Evolutionary conservation across 1,140 invertebrate genomes (phyloP), one percentile per base, ranked within the genome.

Genomic region (Trinorchestia longiramus): DNA sequence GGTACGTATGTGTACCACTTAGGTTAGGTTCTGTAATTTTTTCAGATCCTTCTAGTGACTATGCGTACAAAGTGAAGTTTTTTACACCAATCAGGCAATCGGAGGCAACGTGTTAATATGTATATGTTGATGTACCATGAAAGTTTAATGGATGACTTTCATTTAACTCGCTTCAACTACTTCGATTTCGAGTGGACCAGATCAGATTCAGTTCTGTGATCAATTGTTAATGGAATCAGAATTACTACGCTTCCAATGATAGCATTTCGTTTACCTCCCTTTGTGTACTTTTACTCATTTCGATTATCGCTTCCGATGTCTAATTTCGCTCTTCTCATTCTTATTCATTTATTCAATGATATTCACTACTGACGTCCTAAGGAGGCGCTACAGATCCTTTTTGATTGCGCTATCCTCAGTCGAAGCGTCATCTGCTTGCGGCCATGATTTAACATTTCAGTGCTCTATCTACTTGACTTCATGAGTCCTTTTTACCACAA

Each of bases 331-430:
- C 44, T 47, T 47, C 92, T 94, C 92, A 94, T 94, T 94, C 44
- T 43, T 94, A 94, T 94, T 94, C 92, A 94, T 94, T 94, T 94
- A 94, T 94, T 6, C 44, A 94, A 94, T 94, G 92, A 94, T 94
- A 94, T 94, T 94, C 92, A 47, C 43, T 45, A 47, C 44, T 23
- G 92, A 94, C 62, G 62, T 11, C 36, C 62, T 36, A 77, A 77
- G 62, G 36, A 28, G 62, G 15, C 1, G 28, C 62, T 77, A 36
- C 28, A 77, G 62, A 77, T 77, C 28, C 28, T 77, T 77, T 11
- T 36, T 28, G 62, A 77, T 77, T 77, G 62, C 62, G 8, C 62
- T 77, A 36, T 36, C 62, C 62, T 77, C 15, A 77, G 62, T 77
- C 62, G 62, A 1, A 23, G 62, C 62, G 8, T 77, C 62, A 11